Conservation (phyloP, 2,888 invertebrate species). For the Crematogaster levior region DNA sequence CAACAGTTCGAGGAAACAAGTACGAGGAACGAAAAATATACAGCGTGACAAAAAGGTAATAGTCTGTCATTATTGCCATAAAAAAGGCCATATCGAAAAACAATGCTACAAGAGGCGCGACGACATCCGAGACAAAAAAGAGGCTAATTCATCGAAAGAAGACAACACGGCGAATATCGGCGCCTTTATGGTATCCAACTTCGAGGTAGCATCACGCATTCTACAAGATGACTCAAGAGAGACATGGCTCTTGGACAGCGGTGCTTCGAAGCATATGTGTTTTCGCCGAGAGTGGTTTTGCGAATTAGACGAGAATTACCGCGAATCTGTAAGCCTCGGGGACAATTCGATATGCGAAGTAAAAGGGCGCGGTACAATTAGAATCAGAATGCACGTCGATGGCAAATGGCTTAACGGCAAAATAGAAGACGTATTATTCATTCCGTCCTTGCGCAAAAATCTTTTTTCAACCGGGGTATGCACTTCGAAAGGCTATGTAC, state of each 20-base stretch:
- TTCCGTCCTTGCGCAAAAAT: not conserved
- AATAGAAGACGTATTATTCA: not conserved
- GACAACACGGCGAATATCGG: too few species aligned
- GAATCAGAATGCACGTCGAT: not conserved
- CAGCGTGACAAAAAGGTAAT: too few species aligned
- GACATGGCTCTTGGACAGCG: not conserved
- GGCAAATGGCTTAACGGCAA: not conserved
- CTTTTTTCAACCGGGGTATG: not conserved
- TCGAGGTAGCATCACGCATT: too few species aligned
- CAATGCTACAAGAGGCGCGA: not conserved
- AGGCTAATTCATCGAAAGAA: not conserved
- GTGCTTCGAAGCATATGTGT: slow-evolving; percentile 1
- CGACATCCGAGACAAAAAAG: not conserved
- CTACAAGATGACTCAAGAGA: not conserved
- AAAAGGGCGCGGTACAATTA: not conserved
- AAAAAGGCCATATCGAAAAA: not conserved
- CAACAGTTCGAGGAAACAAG: too few species aligned
- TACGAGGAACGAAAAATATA: too few species aligned
- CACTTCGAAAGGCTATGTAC: not conserved
- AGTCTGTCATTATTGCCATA: not conserved
- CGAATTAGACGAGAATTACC: not conserved
- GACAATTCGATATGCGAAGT: not conserved
- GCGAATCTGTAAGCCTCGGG: not conserved
- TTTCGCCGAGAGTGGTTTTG: not conserved
- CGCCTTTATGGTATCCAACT: too few species aligned